phyloP scores from a whole-genome alignment of 2,888 invertebrate species.

The Alentia gelatinosa region DNA sequence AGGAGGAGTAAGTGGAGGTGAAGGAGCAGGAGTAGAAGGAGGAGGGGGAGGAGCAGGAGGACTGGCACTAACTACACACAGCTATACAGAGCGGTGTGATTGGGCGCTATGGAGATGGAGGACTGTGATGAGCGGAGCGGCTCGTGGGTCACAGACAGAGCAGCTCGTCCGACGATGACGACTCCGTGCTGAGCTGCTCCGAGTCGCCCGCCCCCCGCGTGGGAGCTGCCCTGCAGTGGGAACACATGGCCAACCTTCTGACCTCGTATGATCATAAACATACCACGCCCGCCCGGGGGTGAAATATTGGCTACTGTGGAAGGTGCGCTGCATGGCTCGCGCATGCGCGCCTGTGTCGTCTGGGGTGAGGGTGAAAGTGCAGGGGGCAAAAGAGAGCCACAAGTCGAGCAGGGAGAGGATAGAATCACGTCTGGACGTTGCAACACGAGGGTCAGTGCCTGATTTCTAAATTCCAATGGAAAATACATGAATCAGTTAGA shows the following conservation, averaged over 20 bases:
- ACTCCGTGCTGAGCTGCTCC: neutral
- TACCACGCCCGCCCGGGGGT: neutral
- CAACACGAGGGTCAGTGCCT: too few relatives aligned
- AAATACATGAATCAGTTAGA: too few relatives aligned
- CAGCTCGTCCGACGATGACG: neutral
- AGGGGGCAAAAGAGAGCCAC: neutral
- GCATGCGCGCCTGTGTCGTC: conserved; percentile 1
- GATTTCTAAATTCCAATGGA: too few relatives aligned
- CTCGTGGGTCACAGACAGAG: neutral
- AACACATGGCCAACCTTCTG: conserved; percentile 6
- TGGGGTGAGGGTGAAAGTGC: neutral
- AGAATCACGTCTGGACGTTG: too few relatives aligned
- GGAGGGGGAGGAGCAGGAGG: too few relatives aligned
- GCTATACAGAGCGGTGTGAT: too few relatives aligned
- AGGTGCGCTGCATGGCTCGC: neutral
- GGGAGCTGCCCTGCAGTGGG: neutral
- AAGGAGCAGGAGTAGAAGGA: neutral
- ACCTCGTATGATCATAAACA: conserved; percentile 8
- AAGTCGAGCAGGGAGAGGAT: too few relatives aligned
- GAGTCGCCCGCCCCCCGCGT: neutral
- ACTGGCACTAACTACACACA: too few relatives aligned
- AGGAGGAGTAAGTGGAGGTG: neutral
- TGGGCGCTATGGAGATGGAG: too few relatives aligned
- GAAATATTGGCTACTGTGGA: neutral
- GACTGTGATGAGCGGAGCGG: too few relatives aligned